These are phyloP conservation scores for Lepidochrysops patricia DNA, from an alignment of 2,888 invertebrate genomes.

Conservation along the genomic window DNA sequence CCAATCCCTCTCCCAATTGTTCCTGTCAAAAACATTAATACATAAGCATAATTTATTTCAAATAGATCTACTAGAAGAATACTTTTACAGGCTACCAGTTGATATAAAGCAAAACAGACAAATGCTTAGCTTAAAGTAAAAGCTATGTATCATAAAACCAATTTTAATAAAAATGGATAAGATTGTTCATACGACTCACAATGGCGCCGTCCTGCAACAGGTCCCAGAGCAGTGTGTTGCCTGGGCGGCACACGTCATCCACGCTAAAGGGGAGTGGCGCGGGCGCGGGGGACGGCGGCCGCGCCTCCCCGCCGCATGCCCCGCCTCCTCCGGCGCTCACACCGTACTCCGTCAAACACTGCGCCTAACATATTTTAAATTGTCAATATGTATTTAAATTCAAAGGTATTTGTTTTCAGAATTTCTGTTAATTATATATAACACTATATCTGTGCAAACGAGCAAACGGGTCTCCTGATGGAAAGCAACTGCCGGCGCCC, in stretches of 20 bases:
- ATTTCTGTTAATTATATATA: too few relatives aligned
- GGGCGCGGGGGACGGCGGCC: slow-evolving; percentile 33
- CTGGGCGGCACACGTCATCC: slow-evolving; percentile 90
- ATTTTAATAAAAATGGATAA: background rate
- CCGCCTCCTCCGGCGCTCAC: slow-evolving; percentile 29
- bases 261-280: slow-evolving; percentile 65
- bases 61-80: too few relatives aligned
- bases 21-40: slow-evolving; percentile 70
- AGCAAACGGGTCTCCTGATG: too few relatives aligned
- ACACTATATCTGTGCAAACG: too few relatives aligned
- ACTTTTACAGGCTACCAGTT: too few relatives aligned
- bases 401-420: too few relatives aligned
- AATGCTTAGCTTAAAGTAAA: slow-evolving; percentile 5
- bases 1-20: slow-evolving; percentile 91
- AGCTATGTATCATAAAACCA: background rate
- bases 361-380: slow-evolving; percentile 21
- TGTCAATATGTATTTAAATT: too few relatives aligned
- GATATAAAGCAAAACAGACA: too few relatives aligned
- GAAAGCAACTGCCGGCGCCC: too few relatives aligned
- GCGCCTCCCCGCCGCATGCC: slow-evolving; percentile 21
- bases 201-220: slow-evolving; percentile 93
- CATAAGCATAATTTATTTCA: too few relatives aligned
- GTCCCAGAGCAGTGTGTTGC: slow-evolving; percentile 95
- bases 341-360: slow-evolving; percentile 28
- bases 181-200: slow-evolving; percentile 68